Conservation (phyloP, 1,140 invertebrate genomes). For the Halyomorpha halys region DNA sequence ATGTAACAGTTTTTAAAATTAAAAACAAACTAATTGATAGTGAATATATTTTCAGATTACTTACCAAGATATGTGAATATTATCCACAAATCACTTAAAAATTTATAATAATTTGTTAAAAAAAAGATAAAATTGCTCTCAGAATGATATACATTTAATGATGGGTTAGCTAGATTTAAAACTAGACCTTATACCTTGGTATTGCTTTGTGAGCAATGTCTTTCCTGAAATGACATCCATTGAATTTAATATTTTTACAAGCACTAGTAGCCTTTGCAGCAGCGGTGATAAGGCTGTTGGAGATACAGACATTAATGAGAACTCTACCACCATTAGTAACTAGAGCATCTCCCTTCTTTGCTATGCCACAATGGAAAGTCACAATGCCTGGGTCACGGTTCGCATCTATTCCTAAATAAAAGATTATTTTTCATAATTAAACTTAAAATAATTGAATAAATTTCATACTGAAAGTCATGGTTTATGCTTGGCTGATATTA, state of each 20-base stretch:
- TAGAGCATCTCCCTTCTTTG: slow-evolving; percentile 47
- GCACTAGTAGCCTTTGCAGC: slow-evolving; percentile 58
- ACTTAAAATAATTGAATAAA: neutral
- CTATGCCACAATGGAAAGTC: slow-evolving; percentile 63
- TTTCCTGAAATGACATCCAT: slow-evolving; percentile 70
- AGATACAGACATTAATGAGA: slow-evolving; percentile 64
- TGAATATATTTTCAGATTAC: too few species aligned
- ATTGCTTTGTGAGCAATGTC: slow-evolving; percentile 86
- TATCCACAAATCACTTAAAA: too few species aligned
- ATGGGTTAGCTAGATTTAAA: too few species aligned
- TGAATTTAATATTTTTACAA: slow-evolving; percentile 63
- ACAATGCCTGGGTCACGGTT: slow-evolving; percentile 39
- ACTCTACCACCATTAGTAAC: slow-evolving; percentile 89
- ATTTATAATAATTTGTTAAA: too few species aligned
- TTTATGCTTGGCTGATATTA: too few species aligned
- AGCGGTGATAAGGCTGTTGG: slow-evolving; percentile 53
- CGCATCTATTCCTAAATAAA: slow-evolving; percentile 42
- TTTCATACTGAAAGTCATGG: too few species aligned
- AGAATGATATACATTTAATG: too few species aligned
- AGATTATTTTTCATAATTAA: slow-evolving; percentile 20
- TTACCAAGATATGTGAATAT: too few species aligned
- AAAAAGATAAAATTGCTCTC: too few species aligned
- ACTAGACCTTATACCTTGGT: slow-evolving; percentile 46
- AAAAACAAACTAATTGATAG: too few species aligned
- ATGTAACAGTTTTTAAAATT: too few species aligned